Conservation (phyloP, 2,113 vertebrate genomes). For the Dicrurus megarhynchus region DNA sequence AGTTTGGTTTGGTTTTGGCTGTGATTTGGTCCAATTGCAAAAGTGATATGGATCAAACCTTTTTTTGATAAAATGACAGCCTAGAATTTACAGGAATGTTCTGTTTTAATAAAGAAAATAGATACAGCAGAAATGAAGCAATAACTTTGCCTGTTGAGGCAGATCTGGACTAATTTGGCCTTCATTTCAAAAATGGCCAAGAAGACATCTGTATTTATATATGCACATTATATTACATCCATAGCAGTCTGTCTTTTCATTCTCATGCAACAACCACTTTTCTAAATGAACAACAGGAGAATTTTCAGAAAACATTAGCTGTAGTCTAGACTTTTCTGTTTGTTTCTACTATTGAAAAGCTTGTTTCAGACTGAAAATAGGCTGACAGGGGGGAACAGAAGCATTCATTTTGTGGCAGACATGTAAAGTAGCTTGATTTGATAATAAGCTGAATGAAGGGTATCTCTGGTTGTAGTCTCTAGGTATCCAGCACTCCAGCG, state of each 20-base stretch:
- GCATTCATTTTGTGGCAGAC: neutral
- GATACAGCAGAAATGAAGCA: neutral
- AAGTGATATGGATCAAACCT: neutral
- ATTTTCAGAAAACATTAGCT: constrained; percentile 13
- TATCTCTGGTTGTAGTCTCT: neutral
- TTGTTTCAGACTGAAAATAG: neutral
- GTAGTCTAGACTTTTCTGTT: neutral
- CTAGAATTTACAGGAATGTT: neutral
- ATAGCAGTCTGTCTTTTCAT: constrained; percentile 3
- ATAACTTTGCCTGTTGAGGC: neutral
- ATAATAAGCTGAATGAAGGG: neutral
- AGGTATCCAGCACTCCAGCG: neutral
- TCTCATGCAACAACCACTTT: neutral
- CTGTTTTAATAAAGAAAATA: neutral
- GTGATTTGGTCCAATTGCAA: neutral
- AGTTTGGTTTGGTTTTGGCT: neutral
- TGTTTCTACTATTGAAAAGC: neutral
- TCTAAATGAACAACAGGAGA: constrained; percentile 4
- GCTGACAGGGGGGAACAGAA: neutral
- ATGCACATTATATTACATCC: neutral
- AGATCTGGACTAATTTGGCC: neutral
- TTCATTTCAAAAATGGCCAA: constrained; percentile 32
- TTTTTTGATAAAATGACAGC: neutral
- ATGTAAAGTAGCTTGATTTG: neutral
- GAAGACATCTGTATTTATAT: constrained; percentile 36